Evolutionary conservation across 2,797 vertebrate species (phyloP).

Genomic region (Galago senegalensis): DNA sequence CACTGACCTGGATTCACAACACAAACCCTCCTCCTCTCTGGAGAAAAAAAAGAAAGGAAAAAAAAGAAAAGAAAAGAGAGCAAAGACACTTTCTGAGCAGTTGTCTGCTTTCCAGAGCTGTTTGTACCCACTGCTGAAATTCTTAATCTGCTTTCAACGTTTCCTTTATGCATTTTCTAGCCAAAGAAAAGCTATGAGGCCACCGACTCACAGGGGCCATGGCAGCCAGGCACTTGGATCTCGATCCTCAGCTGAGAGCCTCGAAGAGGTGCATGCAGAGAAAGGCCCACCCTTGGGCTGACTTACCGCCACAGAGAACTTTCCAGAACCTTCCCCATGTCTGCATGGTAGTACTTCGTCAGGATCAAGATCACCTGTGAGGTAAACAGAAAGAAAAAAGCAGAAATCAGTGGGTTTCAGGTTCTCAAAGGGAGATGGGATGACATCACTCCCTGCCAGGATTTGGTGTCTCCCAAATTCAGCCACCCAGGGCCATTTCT

Average conservation of each 20-base stretch:
- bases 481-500: accelerated
- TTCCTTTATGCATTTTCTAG: neutral
- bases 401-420: neutral
- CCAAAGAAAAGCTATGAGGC: accelerated
- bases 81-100: neutral
- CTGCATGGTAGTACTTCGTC: constrained; percentile 98
- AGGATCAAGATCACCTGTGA: constrained; percentile 97
- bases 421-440: accelerated
- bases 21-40: neutral
- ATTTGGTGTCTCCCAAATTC: accelerated
- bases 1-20: constrained; percentile 13
- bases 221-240: accelerated
- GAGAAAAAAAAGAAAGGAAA: neutral
- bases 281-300: neutral
- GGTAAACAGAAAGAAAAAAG: constrained; percentile 78
- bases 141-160: neutral
- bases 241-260: neutral
- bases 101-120: neutral
- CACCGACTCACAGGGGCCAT: accelerated
- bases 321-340: constrained; percentile 98
- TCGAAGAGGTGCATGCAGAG: neutral
- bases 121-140: neutral
- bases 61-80: neutral
- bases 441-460: accelerated
- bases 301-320: constrained; percentile 98